Base-by-base conservation (phyloP, 2,888 invertebrate genomes). In the Anaspis maculata region DNA sequence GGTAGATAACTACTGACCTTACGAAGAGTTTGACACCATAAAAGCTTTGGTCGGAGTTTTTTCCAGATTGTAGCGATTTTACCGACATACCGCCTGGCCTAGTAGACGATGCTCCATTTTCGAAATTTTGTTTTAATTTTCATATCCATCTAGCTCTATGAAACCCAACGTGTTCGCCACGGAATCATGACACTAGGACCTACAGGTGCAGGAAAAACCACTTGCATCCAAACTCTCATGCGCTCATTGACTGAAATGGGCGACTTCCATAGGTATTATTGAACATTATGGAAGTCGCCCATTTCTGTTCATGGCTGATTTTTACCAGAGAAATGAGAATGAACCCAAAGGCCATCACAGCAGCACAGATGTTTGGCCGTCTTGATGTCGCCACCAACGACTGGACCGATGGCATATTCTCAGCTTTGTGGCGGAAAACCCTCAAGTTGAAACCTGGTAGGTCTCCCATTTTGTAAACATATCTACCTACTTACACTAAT, bases 381-480 rank as follows among this genome's bases (percentile, higher is more conserved):
- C 69, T 95, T 13, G 95, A 96, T 58, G 95, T 96, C 0, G 94
- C 95, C 2, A 96, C 95, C 1, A 96, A 96, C 57, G 96, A 96
- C 58, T 96, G 96, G 96, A 96, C 95, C 0, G 95, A 96, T 62
- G 96, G 96, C 3, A 94, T 96, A 54, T 96, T 96, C 66, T 94
- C 95, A 1, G 91, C 95, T 0, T 69, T 96, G 0, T 96, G 95
- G 96, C 74, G 95, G 22, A 91, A 94, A 67, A 94, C 95, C 0
- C 72, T 92, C 2, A 89, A 89, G 66, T 69, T 86, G 1, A 94
- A 89, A 67, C 79, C 83, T 46, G n/a, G n/a, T n/a, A n/a, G n/a
- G n/a, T n/a, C n/a, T n/a, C 19, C 9, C 26, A 7, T 11, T 14
- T 14, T 7, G 2, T 4, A 2, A 13, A 27, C n/a, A 10, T 11